Evolutionary conservation across 2,888 invertebrate species (phyloP).

Genomic region (Malthinus flaveolus): DNA sequence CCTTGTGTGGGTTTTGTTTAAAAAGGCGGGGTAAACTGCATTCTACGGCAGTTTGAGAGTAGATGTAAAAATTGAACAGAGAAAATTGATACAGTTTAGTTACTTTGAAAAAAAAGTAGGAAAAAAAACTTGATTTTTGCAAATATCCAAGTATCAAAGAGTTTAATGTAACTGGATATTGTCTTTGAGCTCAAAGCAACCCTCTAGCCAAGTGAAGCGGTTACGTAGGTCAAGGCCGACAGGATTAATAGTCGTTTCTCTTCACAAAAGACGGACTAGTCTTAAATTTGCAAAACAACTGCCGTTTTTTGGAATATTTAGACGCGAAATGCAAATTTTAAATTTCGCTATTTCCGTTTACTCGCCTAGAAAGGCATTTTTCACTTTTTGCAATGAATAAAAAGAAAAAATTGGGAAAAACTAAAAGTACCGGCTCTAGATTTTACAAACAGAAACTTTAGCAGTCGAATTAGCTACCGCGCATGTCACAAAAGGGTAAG

Average conservation of each 20-base stretch:
- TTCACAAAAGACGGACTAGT: not conserved
- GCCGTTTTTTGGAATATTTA: not conserved
- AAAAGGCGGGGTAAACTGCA: conserved; percentile 36
- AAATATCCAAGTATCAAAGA: not conserved
- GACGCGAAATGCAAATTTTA: not conserved
- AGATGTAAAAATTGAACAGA: conserved; percentile 4
- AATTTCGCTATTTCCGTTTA: too few relatives aligned
- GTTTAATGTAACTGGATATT: conserved; percentile 8
- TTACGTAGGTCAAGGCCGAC: conserved; percentile 27
- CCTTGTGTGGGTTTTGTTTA: conserved; percentile 17
- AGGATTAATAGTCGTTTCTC: conserved; percentile 4
- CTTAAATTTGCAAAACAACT: not conserved
- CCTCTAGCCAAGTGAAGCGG: conserved; percentile 1
- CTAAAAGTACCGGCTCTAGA: too few relatives aligned
- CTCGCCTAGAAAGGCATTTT: too few relatives aligned
- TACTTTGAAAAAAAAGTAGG: not conserved
- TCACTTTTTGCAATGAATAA: too few relatives aligned
- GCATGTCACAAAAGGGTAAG: too few relatives aligned
- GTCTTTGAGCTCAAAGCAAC: not conserved
- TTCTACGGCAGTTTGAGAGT: conserved; percentile 25
- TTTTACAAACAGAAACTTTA: too few relatives aligned
- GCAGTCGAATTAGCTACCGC: too few relatives aligned
- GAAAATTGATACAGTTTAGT: not conserved
- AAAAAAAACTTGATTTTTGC: conserved; percentile 1
- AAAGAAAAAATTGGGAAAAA: too few relatives aligned